These are phyloP conservation scores for Megaceryle torquata DNA, from an alignment of 2,113 vertebrate genomes.

Conservation along the genomic window DNA sequence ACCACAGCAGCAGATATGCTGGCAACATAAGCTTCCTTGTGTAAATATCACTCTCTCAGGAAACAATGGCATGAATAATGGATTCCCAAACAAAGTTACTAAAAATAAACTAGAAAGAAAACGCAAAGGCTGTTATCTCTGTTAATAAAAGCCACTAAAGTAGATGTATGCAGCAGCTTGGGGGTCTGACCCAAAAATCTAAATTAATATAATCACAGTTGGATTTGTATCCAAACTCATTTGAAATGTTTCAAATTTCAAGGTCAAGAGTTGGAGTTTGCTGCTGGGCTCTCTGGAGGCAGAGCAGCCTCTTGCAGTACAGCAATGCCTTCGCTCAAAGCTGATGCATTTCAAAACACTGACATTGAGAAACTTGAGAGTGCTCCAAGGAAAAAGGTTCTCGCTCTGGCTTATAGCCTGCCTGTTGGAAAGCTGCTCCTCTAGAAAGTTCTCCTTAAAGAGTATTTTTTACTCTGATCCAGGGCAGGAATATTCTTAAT, in stretches of 20 bases:
- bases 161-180: background rate
- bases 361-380: background rate
- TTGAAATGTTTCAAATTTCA: background rate
- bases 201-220: background rate
- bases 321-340: background rate
- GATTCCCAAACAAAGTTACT: background rate
- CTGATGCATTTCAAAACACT: background rate
- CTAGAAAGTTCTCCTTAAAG: background rate
- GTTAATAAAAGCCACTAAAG: background rate
- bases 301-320: background rate
- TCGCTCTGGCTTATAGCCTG: fast-evolving
- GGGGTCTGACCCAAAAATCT: background rate
- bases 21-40: background rate
- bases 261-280: background rate
- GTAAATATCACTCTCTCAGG: background rate
- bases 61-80: constrained; percentile 21
- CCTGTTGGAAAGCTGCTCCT: background rate
- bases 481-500: background rate
- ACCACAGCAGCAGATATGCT: background rate
- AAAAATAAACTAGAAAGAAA: background rate
- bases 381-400: background rate
- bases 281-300: constrained; percentile 7
- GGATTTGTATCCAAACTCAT: background rate
- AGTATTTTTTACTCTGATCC: background rate
- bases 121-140: background rate